Evolutionary conservation across 2,888 invertebrate genomes (phyloP), one percentile per base, ranked within the genome.

Genomic region (Liposcelis brunnea): DNA sequence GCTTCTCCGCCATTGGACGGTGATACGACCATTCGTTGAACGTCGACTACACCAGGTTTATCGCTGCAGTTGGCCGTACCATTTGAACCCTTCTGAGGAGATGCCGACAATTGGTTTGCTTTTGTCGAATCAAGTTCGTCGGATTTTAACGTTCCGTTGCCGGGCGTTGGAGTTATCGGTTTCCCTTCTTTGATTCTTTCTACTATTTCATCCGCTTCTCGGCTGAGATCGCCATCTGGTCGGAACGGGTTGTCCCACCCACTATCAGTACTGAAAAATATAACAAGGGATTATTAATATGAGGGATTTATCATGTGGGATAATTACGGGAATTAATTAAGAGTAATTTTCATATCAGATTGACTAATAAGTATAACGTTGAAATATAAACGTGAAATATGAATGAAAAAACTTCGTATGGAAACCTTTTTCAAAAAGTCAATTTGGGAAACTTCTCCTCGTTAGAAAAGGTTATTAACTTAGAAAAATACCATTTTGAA

Each of bases 201-300:
- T 51, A 94, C 90, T 56, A 94, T 91, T 68, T 91, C 90, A 64
- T 94, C 94, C 19, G 94, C 93, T 67, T 94, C 89, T 56, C 83
- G 75, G 59, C 89, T 89, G 58, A 95, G 69, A 67, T 93, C 91
- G 49, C 94, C 93, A 58, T 91, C 94, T 21, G 93, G 93, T 61
- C 91, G 80, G 72, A 95, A 95, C 47, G 94, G 94, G 67, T 94
- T 95, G 67, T 95, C 94, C 82, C 91, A 89, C 52, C 90, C 90
- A 60, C 89, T 91, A 63, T 93, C 93, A 64, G 85, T 82, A 67
- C 93, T 94, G 73, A 12, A 69, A 69, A 53, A 47, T 52, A 47
- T 53, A 34, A 44, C 37, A 49, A 37, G 8, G n/a, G n/a, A n/a
- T n/a, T n/a, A n/a, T n/a, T n/a, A n/a, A 47, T 21, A 36, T 32